Percentiles rank a stretch among this genome's conserved stretches.
Conservation (phyloP, 2,888 invertebrate genomes). For the Lasioglossum calceatum region DNA sequence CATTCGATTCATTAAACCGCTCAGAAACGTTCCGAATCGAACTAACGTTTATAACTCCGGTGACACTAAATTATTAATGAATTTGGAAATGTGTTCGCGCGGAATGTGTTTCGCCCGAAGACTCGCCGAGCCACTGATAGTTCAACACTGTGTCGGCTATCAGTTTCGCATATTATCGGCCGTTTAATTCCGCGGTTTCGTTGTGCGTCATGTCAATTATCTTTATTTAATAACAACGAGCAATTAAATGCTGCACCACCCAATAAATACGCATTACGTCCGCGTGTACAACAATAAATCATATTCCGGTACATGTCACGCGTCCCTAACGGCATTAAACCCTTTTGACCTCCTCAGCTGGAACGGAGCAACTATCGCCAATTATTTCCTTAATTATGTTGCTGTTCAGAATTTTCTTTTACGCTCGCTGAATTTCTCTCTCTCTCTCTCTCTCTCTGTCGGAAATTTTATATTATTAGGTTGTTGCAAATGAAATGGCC, state of each 20-base stretch:
- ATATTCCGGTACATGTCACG: neutral
- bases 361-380: neutral
- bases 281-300: neutral
- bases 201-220: slow-evolving; percentile 45
- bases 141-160: slow-evolving; percentile 12
- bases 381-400: neutral
- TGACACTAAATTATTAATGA: slow-evolving; percentile 35
- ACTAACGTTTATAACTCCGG: slow-evolving; percentile 18
- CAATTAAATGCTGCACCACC: slow-evolving; percentile 20
- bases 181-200: slow-evolving; percentile 15
- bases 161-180: slow-evolving; percentile 33
- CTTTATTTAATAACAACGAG: slow-evolving; percentile 49
- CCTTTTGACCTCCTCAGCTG: neutral
- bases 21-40: slow-evolving; percentile 18
- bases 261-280: neutral
- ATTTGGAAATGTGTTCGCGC: slow-evolving; percentile 36
- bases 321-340: neutral
- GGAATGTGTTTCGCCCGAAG: slow-evolving; percentile 15
- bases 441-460: no score
- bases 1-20: slow-evolving; percentile 41
- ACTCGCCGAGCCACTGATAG: slow-evolving; percentile 4
- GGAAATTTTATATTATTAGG: no score
- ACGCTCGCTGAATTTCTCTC: no score
- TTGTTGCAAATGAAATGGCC: no score
- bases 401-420: neutral